A percentile compares a stretch with the other conserved stretches of the same genome.
Conservation (phyloP, 2,797 vertebrate species). For the Coreius guichenoti region DNA sequence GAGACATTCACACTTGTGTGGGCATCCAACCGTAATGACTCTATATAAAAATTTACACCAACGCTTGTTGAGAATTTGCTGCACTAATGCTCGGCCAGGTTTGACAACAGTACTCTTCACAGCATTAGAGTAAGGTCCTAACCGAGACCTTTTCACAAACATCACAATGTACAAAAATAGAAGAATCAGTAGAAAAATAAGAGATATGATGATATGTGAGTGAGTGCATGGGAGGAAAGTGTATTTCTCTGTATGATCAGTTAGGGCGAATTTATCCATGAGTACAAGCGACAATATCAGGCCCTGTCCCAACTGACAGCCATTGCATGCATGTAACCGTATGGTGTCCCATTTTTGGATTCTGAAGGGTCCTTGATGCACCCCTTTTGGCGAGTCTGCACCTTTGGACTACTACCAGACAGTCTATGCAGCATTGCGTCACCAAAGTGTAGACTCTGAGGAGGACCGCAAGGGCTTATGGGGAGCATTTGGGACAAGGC, state of each 20-base stretch:
- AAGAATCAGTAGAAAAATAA: conserved; percentile 80
- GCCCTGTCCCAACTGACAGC: not conserved
- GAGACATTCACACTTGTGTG: conserved; percentile 24
- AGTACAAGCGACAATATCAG: not conserved
- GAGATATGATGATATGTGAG: conserved; percentile 65
- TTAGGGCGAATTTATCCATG: not conserved
- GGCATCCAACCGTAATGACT: not conserved
- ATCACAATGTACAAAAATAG: conserved; percentile 75
- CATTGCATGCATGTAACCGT: not conserved
- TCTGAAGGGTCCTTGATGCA: not conserved
- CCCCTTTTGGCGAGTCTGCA: not conserved
- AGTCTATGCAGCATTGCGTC: not conserved
- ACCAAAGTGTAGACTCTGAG: not conserved
- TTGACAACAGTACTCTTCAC: conserved; percentile 67
- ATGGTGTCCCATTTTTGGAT: not conserved
- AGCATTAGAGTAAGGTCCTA: conserved; percentile 66
- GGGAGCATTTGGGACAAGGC: not conserved
- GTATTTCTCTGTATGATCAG: not conserved
- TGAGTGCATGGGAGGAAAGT: not conserved
- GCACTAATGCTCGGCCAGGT: conserved; percentile 51
- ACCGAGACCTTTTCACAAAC: conserved; percentile 60
- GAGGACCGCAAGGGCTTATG: not conserved
- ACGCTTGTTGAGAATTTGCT: conserved; percentile 4
- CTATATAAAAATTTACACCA: conserved; percentile 9
- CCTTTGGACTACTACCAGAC: not conserved